Conservation (phyloP, 92 coral and sea anemone genomes). For the Porites lobata region DNA sequence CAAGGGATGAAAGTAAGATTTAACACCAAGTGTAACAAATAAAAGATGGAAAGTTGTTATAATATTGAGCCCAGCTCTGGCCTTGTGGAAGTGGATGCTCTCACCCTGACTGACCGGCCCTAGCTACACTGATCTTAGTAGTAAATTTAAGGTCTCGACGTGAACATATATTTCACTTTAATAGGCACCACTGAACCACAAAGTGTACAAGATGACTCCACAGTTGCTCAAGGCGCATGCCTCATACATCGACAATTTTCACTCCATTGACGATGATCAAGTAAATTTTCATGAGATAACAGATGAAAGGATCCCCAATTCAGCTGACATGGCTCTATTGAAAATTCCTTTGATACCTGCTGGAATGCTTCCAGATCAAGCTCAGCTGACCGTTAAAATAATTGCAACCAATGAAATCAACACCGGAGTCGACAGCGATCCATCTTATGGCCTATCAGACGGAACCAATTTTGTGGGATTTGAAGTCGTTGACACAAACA, state of each 20-base stretch:
- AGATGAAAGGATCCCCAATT: not conserved
- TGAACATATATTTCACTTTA: not conserved
- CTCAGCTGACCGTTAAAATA: conserved; percentile 49
- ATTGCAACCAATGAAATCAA: not conserved
- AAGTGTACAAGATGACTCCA: conserved; percentile 34
- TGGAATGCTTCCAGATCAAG: not conserved
- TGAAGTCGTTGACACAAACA: not conserved
- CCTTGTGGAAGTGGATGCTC: too few relatives aligned
- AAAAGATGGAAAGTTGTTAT: too few relatives aligned
- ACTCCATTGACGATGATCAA: conserved; percentile 2
- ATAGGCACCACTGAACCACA: not conserved
- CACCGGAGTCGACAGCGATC: conserved; percentile 2
- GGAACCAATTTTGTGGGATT: conserved; percentile 36
- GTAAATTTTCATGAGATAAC: conserved; percentile 28
- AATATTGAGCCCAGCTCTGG: too few relatives aligned
- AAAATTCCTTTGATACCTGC: conserved; percentile 30
- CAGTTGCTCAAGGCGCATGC: conserved; percentile 24
- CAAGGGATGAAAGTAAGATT: too few relatives aligned
- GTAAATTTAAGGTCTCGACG: not conserved
- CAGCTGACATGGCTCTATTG: not conserved
- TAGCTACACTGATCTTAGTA: too few relatives aligned
- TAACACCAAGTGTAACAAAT: too few relatives aligned
- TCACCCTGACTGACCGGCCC: too few relatives aligned
- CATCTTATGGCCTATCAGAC: conserved; percentile 35
- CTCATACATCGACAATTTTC: conserved; percentile 33